These are phyloP conservation scores for Theodoxus fluviatilis DNA, from an alignment of 2,888 invertebrate species.

Conservation along the genomic window DNA sequence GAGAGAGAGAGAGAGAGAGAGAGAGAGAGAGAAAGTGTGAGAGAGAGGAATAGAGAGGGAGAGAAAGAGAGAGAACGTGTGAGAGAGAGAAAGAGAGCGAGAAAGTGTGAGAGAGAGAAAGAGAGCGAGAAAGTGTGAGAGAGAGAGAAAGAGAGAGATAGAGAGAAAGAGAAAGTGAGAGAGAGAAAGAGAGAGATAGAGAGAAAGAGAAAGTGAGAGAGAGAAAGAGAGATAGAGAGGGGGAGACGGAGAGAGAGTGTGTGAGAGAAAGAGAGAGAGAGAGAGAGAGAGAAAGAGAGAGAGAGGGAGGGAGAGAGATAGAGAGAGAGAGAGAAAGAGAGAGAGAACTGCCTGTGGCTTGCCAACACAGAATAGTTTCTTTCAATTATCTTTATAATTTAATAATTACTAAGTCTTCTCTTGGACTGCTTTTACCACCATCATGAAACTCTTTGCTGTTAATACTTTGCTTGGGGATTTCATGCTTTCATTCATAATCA, in stretches of 20 bases:
- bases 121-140: constrained; percentile 4
- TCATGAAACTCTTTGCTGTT: too few species aligned
- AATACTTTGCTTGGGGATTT: too few species aligned
- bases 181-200: background rate
- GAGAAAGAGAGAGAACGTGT: constrained; percentile 3
- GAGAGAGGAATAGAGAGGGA: background rate
- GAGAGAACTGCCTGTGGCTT: too few species aligned
- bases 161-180: background rate
- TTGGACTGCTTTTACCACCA: too few species aligned
- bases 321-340: background rate
- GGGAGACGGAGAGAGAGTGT: background rate
- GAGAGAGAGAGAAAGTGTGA: background rate
- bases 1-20: background rate
- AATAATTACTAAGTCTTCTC: too few species aligned
- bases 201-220: background rate
- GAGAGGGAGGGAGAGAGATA: constrained; percentile 4
- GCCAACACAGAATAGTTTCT: too few species aligned
- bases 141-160: background rate
- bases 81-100: background rate
- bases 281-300: background rate
- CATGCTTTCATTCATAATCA: too few species aligned
- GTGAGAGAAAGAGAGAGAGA: background rate
- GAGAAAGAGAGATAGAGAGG: background rate
- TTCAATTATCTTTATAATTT: too few species aligned
- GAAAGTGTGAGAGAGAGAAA: background rate